A percentile compares a stretch with the other conserved stretches of the same genome.
Evolutionary conservation across 2,113 vertebrate genomes (phyloP).

Genomic region (Lycaon pictus): DNA sequence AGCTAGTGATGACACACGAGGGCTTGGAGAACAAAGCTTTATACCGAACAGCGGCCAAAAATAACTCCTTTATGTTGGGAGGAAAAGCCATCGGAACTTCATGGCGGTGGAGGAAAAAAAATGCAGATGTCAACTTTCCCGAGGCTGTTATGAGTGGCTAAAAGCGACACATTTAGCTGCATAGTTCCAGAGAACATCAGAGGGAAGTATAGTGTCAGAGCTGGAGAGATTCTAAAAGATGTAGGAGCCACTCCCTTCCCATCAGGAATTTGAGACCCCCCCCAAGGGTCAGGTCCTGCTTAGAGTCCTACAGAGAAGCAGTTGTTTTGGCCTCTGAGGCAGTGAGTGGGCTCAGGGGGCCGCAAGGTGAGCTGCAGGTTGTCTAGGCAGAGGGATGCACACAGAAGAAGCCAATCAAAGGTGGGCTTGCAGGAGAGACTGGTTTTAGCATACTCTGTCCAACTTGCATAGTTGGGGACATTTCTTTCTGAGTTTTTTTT

Average conservation of each 20-base stretch:
- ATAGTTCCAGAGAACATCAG: not conserved
- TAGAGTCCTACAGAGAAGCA: not conserved
- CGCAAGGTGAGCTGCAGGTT: not conserved
- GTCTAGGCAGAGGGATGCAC: not conserved
- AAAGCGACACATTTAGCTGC: not conserved
- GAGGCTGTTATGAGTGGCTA: slow-evolving; percentile 27
- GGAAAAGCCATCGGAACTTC: not conserved
- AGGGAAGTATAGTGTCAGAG: not conserved
- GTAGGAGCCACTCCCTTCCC: not conserved
- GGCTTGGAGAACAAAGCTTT: slow-evolving; percentile 47
- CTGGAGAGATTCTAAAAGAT: not conserved
- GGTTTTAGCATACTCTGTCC: not conserved
- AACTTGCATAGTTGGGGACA: not conserved
- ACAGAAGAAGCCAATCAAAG: not conserved
- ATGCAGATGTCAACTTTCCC: slow-evolving; percentile 36
- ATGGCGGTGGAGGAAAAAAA: not conserved
- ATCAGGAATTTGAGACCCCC: not conserved
- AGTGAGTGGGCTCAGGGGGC: not conserved
- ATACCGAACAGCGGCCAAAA: slow-evolving; percentile 58
- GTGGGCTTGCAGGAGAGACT: not conserved
- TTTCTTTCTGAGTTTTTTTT: not conserved
- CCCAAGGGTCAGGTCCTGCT: not conserved
- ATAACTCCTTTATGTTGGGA: slow-evolving; percentile 56
- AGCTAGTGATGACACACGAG: not conserved
- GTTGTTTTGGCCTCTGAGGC: not conserved